Evolutionary conservation across 2,113 vertebrate species (phyloP).

Genomic region (Phylloscopus trochilus): DNA sequence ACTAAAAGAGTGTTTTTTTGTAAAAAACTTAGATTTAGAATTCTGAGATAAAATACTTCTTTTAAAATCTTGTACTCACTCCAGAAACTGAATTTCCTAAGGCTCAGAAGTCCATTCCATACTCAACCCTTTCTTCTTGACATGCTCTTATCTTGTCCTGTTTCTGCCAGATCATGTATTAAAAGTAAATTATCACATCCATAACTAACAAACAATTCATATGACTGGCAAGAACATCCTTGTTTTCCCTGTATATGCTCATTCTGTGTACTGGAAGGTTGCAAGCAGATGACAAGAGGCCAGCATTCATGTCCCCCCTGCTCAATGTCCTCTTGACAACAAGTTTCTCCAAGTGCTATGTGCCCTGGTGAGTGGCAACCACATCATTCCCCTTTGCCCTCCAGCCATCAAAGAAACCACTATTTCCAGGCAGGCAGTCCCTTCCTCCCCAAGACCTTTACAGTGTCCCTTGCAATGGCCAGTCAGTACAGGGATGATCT

Average conservation of each 20-base stretch:
- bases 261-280: neutral
- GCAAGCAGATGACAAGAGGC: neutral
- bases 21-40: constrained; percentile 16
- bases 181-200: neutral
- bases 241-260: neutral
- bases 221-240: neutral
- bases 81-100: constrained; percentile 18
- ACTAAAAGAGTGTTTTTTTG: neutral
- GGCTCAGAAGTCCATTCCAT: neutral
- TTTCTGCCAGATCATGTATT: neutral
- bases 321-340: neutral
- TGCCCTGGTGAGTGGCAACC: neutral
- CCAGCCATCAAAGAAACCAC: neutral
- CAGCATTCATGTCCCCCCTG: neutral
- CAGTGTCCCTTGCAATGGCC: neutral
- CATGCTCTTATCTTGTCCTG: constrained; percentile 18
- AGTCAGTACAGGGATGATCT: neutral
- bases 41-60: neutral
- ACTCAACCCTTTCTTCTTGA: constrained; percentile 17
- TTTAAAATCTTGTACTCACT: neutral
- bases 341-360: neutral
- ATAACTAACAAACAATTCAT: neutral
- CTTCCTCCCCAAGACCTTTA: neutral
- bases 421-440: neutral
- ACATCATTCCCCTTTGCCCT: neutral